phyloP scores from a whole-genome alignment of 1,140 invertebrate species.

The Callitettix versicolor region DNA sequence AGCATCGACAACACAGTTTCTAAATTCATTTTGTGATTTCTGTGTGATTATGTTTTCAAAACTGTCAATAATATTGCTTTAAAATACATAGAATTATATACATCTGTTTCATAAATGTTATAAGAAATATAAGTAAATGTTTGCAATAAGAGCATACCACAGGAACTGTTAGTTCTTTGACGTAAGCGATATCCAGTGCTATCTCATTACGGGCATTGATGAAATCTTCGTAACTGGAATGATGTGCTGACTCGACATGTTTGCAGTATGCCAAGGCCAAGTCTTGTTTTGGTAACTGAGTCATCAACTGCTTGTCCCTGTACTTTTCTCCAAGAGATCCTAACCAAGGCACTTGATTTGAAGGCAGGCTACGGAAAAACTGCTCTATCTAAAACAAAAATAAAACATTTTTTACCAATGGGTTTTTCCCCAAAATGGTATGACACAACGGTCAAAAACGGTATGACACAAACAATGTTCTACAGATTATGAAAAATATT shows the following conservation, averaged over 20 bases:
- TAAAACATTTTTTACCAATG: neutral
- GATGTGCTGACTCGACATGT: slow-evolving; percentile 66
- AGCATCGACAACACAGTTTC: too few species aligned
- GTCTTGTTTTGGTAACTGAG: slow-evolving; percentile 91
- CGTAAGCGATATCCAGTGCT: slow-evolving; percentile 83
- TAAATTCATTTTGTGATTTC: too few species aligned
- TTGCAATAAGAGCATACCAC: too few species aligned
- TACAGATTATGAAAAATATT: too few species aligned
- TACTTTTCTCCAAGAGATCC: slow-evolving; percentile 66
- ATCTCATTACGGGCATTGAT: slow-evolving; percentile 86
- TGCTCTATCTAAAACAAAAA: slow-evolving; percentile 43
- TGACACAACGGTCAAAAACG: too few species aligned
- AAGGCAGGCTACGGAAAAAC: slow-evolving; percentile 63
- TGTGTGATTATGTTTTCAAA: too few species aligned
- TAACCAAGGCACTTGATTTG: slow-evolving; percentile 63
- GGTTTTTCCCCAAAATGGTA: too few species aligned
- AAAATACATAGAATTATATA: too few species aligned
- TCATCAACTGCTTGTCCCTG: slow-evolving; percentile 70
- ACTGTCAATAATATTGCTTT: too few species aligned
- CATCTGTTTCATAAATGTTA: too few species aligned
- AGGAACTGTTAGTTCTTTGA: slow-evolving; percentile 40
- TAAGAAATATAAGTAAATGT: too few species aligned
- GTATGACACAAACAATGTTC: neutral
- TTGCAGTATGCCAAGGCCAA: slow-evolving; percentile 79
- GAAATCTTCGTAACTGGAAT: slow-evolving; percentile 76